These are phyloP conservation scores for Lochmaea capreae DNA, from an alignment of 2,888 invertebrate species.

Conservation along the genomic window DNA sequence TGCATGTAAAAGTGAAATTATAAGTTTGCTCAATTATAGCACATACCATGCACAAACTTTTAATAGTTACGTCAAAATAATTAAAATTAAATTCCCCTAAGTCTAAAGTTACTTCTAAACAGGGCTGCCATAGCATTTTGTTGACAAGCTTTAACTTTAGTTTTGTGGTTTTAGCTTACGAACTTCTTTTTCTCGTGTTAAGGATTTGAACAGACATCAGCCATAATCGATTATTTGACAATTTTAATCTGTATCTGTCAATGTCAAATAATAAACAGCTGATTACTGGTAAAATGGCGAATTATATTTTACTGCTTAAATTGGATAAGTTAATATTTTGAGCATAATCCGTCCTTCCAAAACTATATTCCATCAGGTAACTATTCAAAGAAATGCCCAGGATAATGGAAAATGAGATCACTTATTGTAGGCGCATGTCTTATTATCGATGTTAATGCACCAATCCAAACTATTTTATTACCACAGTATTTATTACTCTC, in stretches of 20 bases:
- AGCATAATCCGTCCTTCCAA: slow-evolving; percentile 57
- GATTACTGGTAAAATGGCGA: slow-evolving; percentile 62
- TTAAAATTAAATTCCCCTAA: no score
- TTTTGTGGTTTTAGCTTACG: no score
- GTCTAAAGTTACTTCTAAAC: no score
- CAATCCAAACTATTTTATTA: slow-evolving; percentile 50
- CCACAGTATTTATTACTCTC: slow-evolving; percentile 42
- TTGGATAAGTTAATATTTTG: slow-evolving; percentile 54
- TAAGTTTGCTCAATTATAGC: no score
- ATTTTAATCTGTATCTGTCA: slow-evolving; percentile 4
- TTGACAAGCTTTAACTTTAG: no score
- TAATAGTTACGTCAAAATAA: no score
- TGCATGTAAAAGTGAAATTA: no score
- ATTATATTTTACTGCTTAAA: slow-evolving; percentile 49
- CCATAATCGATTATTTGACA: slow-evolving; percentile 5
- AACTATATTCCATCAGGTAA: slow-evolving; percentile 42
- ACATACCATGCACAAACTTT: no score
- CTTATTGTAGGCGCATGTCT: slow-evolving; percentile 30
- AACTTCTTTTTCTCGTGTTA: no score
- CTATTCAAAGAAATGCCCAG: slow-evolving; percentile 25
- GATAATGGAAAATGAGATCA: slow-evolving; percentile 42
- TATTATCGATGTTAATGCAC: slow-evolving; percentile 47
- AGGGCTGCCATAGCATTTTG: no score
- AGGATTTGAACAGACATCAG: no score
- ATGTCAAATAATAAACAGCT: slow-evolving; percentile 57